A percentile compares a stretch with the other conserved stretches of the same genome.
Evolutionary conservation across 2,888 invertebrate species (phyloP).

Genomic region (Epinotia bilunana): DNA sequence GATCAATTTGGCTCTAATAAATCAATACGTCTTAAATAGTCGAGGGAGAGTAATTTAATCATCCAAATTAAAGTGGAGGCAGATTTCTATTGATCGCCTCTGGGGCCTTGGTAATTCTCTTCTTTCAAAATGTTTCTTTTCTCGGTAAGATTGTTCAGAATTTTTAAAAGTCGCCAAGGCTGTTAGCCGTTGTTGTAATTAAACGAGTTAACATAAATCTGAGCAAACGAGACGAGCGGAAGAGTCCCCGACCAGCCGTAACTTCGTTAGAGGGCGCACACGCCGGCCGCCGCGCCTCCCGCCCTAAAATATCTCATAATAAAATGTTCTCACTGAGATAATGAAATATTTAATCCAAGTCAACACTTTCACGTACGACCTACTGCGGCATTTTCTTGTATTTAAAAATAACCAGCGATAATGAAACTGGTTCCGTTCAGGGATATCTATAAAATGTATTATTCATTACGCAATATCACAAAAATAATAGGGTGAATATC

Average conservation of each 20-base stretch:
- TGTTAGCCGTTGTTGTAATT: constrained; percentile 60
- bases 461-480: no score
- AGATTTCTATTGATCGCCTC: constrained; percentile 52
- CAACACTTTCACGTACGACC: constrained; percentile 1
- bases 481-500: no score
- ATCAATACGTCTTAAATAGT: constrained; percentile 42
- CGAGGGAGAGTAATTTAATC: constrained; percentile 21
- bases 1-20: constrained; percentile 58
- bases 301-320: constrained; percentile 54
- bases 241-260: constrained; percentile 63
- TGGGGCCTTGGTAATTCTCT: constrained; percentile 43
- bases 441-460: no score
- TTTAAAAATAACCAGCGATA: no score
- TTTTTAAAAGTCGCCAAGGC: constrained; percentile 52
- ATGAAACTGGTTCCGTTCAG: no score
- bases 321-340: constrained; percentile 54
- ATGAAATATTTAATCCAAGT: constrained; percentile 49
- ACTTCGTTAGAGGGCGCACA: constrained; percentile 64
- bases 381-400: not conserved
- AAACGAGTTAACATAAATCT: constrained; percentile 70
- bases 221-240: constrained; percentile 60
- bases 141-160: constrained; percentile 49
- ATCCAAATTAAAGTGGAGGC: constrained; percentile 35
- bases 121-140: constrained; percentile 43
- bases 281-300: constrained; percentile 49